Evolutionary conservation across 92 coral and sea anemone genomes (phyloP).

Genomic region (Epizoanthus stellaris): DNA sequence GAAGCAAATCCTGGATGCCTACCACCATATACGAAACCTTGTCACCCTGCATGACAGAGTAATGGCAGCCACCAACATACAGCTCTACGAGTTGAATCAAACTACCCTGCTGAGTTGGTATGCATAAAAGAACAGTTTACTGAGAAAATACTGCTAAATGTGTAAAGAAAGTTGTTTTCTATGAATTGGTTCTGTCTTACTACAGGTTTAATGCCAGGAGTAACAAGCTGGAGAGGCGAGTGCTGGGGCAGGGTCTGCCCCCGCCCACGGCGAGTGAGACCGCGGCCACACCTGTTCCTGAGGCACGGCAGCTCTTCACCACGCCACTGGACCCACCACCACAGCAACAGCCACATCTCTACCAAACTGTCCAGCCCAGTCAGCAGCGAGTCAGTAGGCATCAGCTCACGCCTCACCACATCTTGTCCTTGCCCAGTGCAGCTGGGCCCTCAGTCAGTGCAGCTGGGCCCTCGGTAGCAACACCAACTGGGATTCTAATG

Average conservation of each 20-base stretch:
- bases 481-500: too few species aligned
- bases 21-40: constrained; percentile 46
- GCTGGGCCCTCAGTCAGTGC: too few species aligned
- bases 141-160: neutral
- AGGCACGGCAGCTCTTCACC: neutral
- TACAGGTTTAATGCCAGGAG: constrained; percentile 13
- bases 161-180: neutral
- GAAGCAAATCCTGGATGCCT: constrained; percentile 34
- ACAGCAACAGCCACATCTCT: neutral
- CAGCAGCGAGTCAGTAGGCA: neutral
- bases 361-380: neutral
- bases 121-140: neutral
- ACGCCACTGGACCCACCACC: constrained; percentile 34
- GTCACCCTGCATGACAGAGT: constrained; percentile 29
- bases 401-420: neutral
- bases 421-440: neutral
- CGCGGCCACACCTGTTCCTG: constrained; percentile 45
- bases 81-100: constrained; percentile 40
- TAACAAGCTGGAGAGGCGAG: constrained; percentile 42
- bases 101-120: constrained; percentile 27
- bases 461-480: too few species aligned
- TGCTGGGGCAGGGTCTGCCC: constrained; percentile 56
- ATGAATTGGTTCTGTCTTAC: neutral
- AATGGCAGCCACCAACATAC: constrained; percentile 40
- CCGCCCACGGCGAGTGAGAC: constrained; percentile 6